A percentile compares a stretch with the other conserved stretches of the same genome.
Conservation (phyloP, 2,888 invertebrate species). For the Dioctria rufipes region DNA sequence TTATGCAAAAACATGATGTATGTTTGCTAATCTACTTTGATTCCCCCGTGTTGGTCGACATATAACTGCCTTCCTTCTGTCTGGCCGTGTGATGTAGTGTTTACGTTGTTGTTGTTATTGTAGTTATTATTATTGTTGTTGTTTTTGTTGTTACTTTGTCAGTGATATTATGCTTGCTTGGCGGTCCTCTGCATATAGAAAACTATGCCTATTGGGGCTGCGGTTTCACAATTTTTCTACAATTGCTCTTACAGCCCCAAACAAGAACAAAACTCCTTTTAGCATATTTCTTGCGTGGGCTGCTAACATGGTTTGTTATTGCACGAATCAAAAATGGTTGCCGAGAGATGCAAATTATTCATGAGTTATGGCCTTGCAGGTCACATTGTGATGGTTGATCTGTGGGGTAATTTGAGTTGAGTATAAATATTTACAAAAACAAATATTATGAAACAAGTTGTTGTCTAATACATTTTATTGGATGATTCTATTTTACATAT, state of each 20-base stretch:
- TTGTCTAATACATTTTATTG: neutral
- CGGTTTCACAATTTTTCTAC: neutral
- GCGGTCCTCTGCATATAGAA: constrained; percentile 2
- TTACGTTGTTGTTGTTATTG: neutral
- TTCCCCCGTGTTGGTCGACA: constrained; percentile 25
- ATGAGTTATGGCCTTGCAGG: constrained; percentile 48
- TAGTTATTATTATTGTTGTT: no score
- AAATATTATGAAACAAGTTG: constrained; percentile 29
- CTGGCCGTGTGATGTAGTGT: neutral
- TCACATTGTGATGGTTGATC: constrained; percentile 30
- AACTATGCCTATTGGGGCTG: constrained; percentile 38
- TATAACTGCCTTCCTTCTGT: constrained; percentile 18
- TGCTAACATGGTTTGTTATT: constrained; percentile 54
- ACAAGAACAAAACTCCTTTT: constrained; percentile 47
- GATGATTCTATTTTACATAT: neutral
- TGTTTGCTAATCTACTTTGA: constrained; percentile 49
- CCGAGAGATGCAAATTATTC: constrained; percentile 54
- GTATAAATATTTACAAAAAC: neutral
- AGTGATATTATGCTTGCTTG: neutral
- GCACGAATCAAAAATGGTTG: constrained; percentile 57
- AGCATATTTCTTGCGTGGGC: constrained; percentile 55
- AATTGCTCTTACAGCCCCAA: constrained; percentile 17
- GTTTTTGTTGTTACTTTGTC: no score
- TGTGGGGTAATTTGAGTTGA: neutral
- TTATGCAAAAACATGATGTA: constrained; percentile 58